phyloP scores from a whole-genome alignment of 2,797 vertebrate species.

The Acanthurus lineatus region DNA sequence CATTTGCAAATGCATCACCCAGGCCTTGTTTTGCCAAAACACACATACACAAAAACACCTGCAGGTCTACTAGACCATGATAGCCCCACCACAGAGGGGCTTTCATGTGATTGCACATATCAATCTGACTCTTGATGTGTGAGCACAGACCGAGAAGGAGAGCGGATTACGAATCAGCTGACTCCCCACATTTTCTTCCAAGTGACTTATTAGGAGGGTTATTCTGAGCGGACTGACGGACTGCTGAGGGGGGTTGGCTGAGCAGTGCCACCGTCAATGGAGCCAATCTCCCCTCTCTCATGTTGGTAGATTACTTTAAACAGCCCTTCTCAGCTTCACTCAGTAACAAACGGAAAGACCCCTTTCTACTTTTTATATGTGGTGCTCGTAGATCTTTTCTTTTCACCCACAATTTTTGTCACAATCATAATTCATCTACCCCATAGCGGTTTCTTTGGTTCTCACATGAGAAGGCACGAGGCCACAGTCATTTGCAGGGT shows the following conservation, averaged over 20 bases:
- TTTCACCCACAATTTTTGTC: constrained; percentile 22
- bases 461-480: constrained; percentile 12
- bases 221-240: constrained; percentile 72
- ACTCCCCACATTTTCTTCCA: constrained; percentile 84
- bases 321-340: constrained; percentile 54
- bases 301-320: constrained; percentile 65
- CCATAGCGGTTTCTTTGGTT: constrained; percentile 7
- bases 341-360: constrained; percentile 50
- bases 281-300: constrained; percentile 63
- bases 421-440: constrained; percentile 22
- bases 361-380: constrained; percentile 30
- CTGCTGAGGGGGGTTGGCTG: constrained; percentile 51
- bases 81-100: constrained; percentile 61
- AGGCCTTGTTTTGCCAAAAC: constrained; percentile 57
- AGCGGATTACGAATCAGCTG: constrained; percentile 86
- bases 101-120: constrained; percentile 83
- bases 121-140: constrained; percentile 80
- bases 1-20: constrained; percentile 50
- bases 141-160: constrained; percentile 75
- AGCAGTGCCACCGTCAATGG: constrained; percentile 64
- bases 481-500: constrained; percentile 1
- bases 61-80: constrained; percentile 72
- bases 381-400: constrained; percentile 31
- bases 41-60: constrained; percentile 64
- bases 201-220: constrained; percentile 84